Conservation (phyloP, 2,113 vertebrate genomes). For the Alexandromys fortis region DNA sequence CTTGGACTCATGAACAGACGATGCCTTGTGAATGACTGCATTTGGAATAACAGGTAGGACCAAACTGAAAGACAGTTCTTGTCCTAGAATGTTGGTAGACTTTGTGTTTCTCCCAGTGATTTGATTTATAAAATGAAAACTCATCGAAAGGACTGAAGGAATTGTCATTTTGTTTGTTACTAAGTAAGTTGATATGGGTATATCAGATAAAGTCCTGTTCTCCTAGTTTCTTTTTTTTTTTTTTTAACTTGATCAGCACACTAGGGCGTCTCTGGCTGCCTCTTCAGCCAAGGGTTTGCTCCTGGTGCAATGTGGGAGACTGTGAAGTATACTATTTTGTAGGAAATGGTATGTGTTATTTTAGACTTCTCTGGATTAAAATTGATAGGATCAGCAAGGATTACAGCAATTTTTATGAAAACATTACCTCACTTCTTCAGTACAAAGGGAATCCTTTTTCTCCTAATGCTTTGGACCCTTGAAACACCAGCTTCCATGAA, state of each 20-base stretch:
- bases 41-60: background rate
- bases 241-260: background rate
- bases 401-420: background rate
- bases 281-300: background rate
- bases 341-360: background rate
- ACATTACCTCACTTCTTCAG: fast-evolving
- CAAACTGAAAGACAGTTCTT: too few relatives aligned
- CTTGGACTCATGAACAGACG: background rate
- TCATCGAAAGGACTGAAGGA: too few relatives aligned
- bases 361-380: background rate
- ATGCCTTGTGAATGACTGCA: background rate
- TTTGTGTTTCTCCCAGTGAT: background rate
- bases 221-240: background rate
- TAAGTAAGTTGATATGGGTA: background rate
- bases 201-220: background rate
- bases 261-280: background rate
- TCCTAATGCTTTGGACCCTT: background rate
- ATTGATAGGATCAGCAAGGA: background rate
- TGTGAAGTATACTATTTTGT: background rate
- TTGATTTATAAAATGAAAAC: background rate
- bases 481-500: background rate
- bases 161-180: background rate
- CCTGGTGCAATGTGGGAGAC: background rate
- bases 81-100: background rate
- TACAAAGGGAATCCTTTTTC: background rate